Conservation (phyloP, 2,888 invertebrate species). For the Hydroisotoma schaefferi region DNA sequence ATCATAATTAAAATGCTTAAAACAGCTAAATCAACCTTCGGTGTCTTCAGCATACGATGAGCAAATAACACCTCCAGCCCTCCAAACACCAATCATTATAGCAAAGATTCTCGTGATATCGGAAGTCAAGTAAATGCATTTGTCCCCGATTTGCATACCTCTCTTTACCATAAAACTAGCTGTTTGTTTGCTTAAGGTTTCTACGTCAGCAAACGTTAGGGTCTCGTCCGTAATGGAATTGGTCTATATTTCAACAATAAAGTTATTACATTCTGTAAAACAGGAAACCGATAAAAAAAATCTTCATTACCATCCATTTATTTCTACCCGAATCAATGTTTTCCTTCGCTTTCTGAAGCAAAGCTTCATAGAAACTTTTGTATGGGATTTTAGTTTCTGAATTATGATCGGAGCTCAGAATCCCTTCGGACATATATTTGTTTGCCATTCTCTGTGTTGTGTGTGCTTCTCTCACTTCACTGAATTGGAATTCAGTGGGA, state of each 20-base stretch:
- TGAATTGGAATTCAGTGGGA: no score
- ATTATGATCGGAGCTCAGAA: constrained; percentile 26
- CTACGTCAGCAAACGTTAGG: constrained; percentile 37
- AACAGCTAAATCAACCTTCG: constrained; percentile 27
- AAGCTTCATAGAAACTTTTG: constrained; percentile 31
- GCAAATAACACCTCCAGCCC: constrained; percentile 41
- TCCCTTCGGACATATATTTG: no score
- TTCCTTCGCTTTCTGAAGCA: constrained; percentile 34
- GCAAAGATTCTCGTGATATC: constrained; percentile 45
- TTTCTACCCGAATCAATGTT: constrained; percentile 29
- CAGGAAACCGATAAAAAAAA: no score
- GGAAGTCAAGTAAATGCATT: constrained; percentile 40
- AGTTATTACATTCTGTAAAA: neutral
- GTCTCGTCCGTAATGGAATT: constrained; percentile 39
- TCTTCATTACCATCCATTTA: constrained; percentile 47
- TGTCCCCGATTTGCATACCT: constrained; percentile 44
- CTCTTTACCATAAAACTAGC: constrained; percentile 41
- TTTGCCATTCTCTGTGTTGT: no score
- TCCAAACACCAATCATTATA: constrained; percentile 41
- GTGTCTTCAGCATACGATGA: constrained; percentile 46
- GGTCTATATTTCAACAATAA: constrained; percentile 27
- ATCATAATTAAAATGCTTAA: no score
- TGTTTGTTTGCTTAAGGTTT: constrained; percentile 29
- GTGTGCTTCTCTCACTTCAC: no score
- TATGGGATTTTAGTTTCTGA: constrained; percentile 25